Conservation (phyloP, 1,140 invertebrate species). For the Drosophila cardini region DNA sequence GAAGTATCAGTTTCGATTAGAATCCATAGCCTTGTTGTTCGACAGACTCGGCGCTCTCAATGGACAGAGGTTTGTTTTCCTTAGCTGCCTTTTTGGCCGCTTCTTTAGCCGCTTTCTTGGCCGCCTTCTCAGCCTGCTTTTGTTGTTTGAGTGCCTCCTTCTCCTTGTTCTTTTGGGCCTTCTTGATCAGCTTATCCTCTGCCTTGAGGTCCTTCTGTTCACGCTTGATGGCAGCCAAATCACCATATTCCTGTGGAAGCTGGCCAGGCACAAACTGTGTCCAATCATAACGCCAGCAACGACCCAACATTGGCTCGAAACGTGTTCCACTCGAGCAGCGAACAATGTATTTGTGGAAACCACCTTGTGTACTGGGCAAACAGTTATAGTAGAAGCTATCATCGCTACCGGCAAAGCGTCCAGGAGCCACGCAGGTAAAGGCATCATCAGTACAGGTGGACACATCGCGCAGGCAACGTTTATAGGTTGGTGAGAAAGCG, state of each 20-base stretch:
- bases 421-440: conserved; percentile 49
- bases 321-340: conserved; percentile 62
- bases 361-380: conserved; percentile 43
- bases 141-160: conserved; percentile 72
- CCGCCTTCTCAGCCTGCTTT: conserved; percentile 67
- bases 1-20: not conserved
- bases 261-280: conserved; percentile 54
- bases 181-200: conserved; percentile 65
- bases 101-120: conserved; percentile 73
- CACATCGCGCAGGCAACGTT: conserved; percentile 67
- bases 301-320: conserved; percentile 44
- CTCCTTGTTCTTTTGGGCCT: conserved; percentile 62
- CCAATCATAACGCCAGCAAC: conserved; percentile 75
- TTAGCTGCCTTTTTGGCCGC: conserved; percentile 70
- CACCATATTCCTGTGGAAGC: conserved; percentile 50
- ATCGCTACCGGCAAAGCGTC: conserved; percentile 57
- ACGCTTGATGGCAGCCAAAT: conserved; percentile 68
- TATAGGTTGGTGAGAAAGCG: conserved; percentile 52
- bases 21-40: conserved; percentile 28
- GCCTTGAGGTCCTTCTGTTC: conserved; percentile 71
- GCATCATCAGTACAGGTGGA: conserved; percentile 51
- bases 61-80: conserved; percentile 44
- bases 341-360: conserved; percentile 70
- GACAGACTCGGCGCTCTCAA: conserved; percentile 59
- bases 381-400: conserved; percentile 71